phyloP scores from a whole-genome alignment of 1,140 invertebrate genomes.

The Aphaenogaster ashmeadi region DNA sequence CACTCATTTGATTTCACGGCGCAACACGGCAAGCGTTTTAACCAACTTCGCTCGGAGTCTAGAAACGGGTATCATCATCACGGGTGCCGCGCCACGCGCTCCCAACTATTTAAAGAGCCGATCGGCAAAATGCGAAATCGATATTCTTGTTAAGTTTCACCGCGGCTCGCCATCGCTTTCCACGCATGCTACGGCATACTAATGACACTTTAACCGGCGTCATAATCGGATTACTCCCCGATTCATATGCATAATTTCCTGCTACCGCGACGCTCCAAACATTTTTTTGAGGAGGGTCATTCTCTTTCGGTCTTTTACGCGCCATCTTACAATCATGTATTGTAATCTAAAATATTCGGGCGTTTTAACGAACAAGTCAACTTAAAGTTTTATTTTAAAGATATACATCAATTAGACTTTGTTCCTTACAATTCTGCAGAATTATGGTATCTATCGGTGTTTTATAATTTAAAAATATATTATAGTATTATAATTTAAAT shows the following conservation, averaged over 20 bases:
- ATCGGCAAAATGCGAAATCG: conserved; percentile 60
- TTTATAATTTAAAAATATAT: not conserved
- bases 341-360: not conserved
- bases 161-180: conserved; percentile 33
- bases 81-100: not conserved
- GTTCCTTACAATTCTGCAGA: not conserved
- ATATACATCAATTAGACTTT: not conserved
- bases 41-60: conserved; percentile 39
- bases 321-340: not conserved
- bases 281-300: not conserved
- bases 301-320: not conserved
- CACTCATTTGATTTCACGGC: conserved; percentile 53
- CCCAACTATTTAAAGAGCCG: conserved; percentile 55
- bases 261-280: not conserved
- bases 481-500: not conserved
- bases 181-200: conserved; percentile 61
- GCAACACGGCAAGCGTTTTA: conserved; percentile 51
- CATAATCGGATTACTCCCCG: conserved; percentile 48
- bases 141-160: conserved; percentile 59
- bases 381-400: not conserved
- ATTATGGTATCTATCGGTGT: not conserved
- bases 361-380: not conserved
- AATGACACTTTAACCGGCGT: conserved; percentile 54
- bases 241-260: conserved; percentile 59
- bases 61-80: conserved; percentile 22